Percentiles rank a stretch among this genome's conserved stretches.
These are phyloP conservation scores for Aplysia californica DNA, from an alignment of 1,140 invertebrate genomes.

Conservation along the genomic window DNA sequence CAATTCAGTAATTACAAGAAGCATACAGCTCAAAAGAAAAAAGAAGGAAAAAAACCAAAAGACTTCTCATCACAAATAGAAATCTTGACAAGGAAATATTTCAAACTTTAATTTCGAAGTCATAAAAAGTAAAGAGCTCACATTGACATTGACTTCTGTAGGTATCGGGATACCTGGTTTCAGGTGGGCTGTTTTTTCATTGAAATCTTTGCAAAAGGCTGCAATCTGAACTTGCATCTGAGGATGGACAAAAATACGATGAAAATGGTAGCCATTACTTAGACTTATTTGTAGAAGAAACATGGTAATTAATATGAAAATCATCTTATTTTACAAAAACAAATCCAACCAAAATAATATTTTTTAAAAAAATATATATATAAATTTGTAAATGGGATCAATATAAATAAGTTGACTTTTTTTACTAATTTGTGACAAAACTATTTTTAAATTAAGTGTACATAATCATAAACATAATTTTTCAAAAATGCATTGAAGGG, in stretches of 20 bases:
- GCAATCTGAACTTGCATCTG: conserved; percentile 96
- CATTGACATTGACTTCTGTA: conserved; percentile 81
- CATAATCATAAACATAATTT: no score
- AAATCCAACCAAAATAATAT: neutral
- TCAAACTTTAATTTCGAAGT: no score
- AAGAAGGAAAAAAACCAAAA: neutral
- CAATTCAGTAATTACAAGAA: neutral
- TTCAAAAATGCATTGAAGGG: no score
- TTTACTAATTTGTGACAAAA: no score
- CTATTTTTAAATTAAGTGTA: no score
- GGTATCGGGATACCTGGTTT: conserved; percentile 94
- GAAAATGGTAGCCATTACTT: neutral
- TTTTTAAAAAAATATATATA: neutral
- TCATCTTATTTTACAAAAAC: neutral
- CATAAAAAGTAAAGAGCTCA: no score
- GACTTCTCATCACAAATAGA: neutral
- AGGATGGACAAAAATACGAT: conserved; percentile 51
- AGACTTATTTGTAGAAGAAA: neutral
- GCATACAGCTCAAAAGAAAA: neutral
- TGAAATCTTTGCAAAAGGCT: conserved; percentile 98
- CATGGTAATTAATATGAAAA: neutral
- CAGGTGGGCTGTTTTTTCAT: conserved; percentile 91
- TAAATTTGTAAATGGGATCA: no score
- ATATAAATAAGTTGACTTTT: no score
- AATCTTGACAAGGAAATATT: no score